phyloP scores from a whole-genome alignment of 2,888 invertebrate species.

The Catonia carolina region DNA sequence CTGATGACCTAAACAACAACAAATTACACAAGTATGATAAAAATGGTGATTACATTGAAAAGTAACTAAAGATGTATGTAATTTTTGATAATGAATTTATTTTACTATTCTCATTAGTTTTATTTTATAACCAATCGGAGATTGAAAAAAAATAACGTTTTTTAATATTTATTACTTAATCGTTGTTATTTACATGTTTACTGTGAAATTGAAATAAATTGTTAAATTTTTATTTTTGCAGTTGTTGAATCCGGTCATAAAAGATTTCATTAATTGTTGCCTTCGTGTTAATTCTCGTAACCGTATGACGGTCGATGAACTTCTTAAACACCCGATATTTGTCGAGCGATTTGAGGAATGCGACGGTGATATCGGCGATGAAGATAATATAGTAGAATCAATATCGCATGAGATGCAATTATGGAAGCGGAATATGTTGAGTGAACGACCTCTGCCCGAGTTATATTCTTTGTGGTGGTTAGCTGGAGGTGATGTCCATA shows the following conservation, averaged over 20 bases:
- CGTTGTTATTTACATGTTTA: too few species aligned
- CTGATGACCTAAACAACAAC: too few species aligned
- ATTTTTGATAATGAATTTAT: too few species aligned
- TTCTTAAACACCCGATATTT: slow-evolving; percentile 53
- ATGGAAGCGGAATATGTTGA: slow-evolving; percentile 28
- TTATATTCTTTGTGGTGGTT: slow-evolving; percentile 93
- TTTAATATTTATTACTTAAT: too few species aligned
- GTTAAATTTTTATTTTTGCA: slow-evolving; percentile 44
- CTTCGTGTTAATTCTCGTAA: slow-evolving; percentile 59
- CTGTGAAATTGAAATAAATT: too few species aligned
- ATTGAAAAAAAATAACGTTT: too few species aligned
- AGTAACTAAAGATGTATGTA: too few species aligned
- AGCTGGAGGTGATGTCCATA: slow-evolving; percentile 89
- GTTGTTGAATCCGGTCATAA: slow-evolving; percentile 53
- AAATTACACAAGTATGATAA: too few species aligned
- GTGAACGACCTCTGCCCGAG: slow-evolving; percentile 54
- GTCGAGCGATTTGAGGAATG: not conserved
- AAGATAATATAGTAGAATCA: too few species aligned
- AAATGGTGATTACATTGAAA: too few species aligned
- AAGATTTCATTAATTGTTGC: slow-evolving; percentile 61
- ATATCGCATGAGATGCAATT: not conserved
- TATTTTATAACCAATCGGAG: too few species aligned
- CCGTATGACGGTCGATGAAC: slow-evolving; percentile 54
- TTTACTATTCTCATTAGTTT: too few species aligned
- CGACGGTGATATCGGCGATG: not conserved